A percentile compares a stretch with the other conserved stretches of the same genome.
These are phyloP conservation scores for Colossoma macropomum DNA, from an alignment of 2,113 vertebrate species.

Conservation along the genomic window DNA sequence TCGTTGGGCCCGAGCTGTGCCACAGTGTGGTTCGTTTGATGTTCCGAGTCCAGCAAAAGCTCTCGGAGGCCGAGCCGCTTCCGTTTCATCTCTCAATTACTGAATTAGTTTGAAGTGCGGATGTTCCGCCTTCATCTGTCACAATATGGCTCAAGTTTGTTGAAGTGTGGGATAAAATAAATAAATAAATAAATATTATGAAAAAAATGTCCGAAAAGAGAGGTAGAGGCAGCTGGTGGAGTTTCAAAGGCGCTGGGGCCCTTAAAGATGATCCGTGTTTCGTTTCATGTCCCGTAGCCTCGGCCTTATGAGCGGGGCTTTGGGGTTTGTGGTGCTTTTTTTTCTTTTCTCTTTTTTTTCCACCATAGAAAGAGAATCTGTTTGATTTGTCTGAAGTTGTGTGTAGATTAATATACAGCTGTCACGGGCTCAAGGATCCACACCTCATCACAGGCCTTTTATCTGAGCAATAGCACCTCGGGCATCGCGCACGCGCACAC, in stretches of 20 bases:
- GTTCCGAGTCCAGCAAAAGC: constrained; percentile 53
- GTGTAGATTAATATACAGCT: constrained; percentile 99
- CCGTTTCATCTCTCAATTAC: constrained; percentile 88
- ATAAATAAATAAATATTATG: constrained; percentile 87
- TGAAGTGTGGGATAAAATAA: constrained; percentile 83
- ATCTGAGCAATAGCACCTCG: constrained; percentile 88
- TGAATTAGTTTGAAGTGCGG: constrained; percentile 90
- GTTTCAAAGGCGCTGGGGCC: constrained; percentile 90
- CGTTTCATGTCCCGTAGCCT: constrained; percentile 92
- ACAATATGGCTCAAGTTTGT: constrained; percentile 98
- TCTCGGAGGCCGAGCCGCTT: constrained; percentile 70
- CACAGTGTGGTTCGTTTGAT: constrained; percentile 30
- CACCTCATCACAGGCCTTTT: constrained; percentile 86
- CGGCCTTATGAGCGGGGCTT: constrained; percentile 85
- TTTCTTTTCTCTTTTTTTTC: constrained; percentile 59
- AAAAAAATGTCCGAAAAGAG: constrained; percentile 79
- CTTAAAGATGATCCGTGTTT: constrained; percentile 99
- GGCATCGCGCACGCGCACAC: constrained; percentile 72
- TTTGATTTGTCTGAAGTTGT: constrained; percentile 99
- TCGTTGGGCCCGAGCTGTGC: constrained; percentile 11
- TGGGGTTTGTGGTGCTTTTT: constrained; percentile 91
- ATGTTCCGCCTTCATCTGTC: constrained; percentile 91
- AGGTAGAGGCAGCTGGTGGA: constrained; percentile 82
- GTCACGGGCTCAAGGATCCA: constrained; percentile 94
- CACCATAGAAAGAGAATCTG: constrained; percentile 81